phyloP scores from a whole-genome alignment of 2,888 invertebrate genomes.

The Acronicta leporina region DNA sequence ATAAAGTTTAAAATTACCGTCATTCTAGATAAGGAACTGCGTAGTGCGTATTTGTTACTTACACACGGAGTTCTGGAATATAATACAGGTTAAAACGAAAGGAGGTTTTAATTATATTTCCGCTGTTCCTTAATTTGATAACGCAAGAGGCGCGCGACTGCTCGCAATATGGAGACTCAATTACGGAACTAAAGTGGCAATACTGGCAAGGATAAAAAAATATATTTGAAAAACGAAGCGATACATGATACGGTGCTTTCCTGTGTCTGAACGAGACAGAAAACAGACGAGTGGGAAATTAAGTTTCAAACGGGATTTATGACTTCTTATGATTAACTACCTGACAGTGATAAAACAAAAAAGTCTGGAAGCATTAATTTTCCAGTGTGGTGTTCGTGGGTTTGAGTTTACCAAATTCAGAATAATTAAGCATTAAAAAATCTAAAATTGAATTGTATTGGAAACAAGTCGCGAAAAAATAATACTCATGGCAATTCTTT shows the following conservation, averaged over 20 bases:
- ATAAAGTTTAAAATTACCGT: slow-evolving; percentile 40
- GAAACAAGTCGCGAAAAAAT: no score
- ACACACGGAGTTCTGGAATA: slow-evolving; percentile 19
- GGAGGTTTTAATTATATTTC: slow-evolving; percentile 46
- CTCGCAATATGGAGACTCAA: slow-evolving; percentile 53
- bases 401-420: no score
- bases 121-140: slow-evolving; percentile 33
- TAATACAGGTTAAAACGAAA: slow-evolving; percentile 27
- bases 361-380: slow-evolving; percentile 34
- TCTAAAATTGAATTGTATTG: no score
- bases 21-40: slow-evolving; percentile 24
- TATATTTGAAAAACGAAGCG: slow-evolving; percentile 30
- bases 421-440: not conserved
- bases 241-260: slow-evolving; percentile 20
- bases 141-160: slow-evolving; percentile 38
- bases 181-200: slow-evolving; percentile 44
- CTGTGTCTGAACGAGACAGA: slow-evolving; percentile 23
- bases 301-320: slow-evolving; percentile 41
- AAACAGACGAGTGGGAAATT: slow-evolving; percentile 39
- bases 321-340: slow-evolving; percentile 51
- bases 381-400: slow-evolving; percentile 20
- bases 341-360: slow-evolving; percentile 45
- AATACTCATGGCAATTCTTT: no score
- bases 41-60: slow-evolving; percentile 21
- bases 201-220: slow-evolving; percentile 34